These are phyloP conservation scores for Cavia porcellus DNA, from an alignment of 2,113 vertebrate species.

Conservation along the genomic window DNA sequence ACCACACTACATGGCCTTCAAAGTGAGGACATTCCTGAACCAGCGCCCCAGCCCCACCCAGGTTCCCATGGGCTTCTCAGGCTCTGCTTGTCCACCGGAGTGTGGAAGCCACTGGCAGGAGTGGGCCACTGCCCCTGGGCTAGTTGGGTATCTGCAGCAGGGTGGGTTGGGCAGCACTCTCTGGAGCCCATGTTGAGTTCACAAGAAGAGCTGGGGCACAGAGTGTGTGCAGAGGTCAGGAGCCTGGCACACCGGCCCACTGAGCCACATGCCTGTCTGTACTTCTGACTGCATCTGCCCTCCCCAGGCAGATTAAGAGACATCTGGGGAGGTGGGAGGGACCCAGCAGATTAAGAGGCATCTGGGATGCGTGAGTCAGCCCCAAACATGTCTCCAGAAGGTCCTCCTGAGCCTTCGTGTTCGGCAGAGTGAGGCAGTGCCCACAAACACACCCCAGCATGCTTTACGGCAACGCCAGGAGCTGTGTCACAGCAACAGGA, in stretches of 20 bases:
- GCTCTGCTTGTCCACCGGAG: slow-evolving; percentile 75
- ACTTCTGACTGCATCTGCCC: slow-evolving; percentile 71
- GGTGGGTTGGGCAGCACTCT: background rate
- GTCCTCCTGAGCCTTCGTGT: background rate
- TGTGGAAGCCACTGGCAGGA: slow-evolving; percentile 58
- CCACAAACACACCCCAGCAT: rapidly evolving
- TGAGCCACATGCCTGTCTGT: slow-evolving; percentile 63
- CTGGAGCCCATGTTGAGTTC: background rate
- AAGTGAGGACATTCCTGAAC: slow-evolving; percentile 54
- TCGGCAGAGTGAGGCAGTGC: rapidly evolving
- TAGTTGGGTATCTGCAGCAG: rapidly evolving
- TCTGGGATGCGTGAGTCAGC: slow-evolving; percentile 59
- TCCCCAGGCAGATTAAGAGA: slow-evolving; percentile 71
- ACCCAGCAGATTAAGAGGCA: background rate
- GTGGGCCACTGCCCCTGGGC: background rate
- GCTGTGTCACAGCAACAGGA: background rate
- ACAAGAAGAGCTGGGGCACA: background rate
- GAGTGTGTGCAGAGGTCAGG: background rate
- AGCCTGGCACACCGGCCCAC: background rate
- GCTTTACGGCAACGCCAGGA: rapidly evolving
- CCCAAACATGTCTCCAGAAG: background rate
- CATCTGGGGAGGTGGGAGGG: background rate
- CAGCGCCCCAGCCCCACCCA: slow-evolving; percentile 74
- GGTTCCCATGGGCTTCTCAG: slow-evolving; percentile 72
- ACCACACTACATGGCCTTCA: slow-evolving; percentile 40